Evolutionary conservation across 2,797 vertebrate genomes (phyloP).

Genomic region (Threskiornis aethiopicus): DNA sequence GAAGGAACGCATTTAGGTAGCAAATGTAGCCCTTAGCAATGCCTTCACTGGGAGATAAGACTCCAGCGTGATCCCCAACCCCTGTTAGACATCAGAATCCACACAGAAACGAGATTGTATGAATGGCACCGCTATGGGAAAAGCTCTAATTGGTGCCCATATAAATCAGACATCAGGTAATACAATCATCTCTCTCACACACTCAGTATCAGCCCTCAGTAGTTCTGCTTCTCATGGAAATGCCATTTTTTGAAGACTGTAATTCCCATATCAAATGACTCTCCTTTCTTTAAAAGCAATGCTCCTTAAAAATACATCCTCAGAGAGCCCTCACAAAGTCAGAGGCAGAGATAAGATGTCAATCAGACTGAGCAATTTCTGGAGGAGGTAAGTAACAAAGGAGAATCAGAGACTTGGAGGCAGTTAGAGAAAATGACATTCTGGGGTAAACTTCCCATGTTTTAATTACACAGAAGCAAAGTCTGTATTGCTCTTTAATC

Average conservation of each 20-base stretch:
- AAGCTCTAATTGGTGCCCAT: conserved; percentile 1
- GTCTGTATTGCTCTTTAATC: neutral
- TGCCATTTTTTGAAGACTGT: neutral
- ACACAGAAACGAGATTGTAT: neutral
- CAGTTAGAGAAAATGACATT: neutral
- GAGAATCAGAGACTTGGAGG: neutral
- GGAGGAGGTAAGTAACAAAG: neutral
- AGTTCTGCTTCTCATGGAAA: neutral
- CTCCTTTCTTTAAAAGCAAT: conserved; percentile 17
- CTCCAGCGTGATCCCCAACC: neutral
- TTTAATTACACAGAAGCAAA: neutral
- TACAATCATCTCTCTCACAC: neutral
- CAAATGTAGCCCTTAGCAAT: neutral
- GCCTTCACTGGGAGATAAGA: neutral
- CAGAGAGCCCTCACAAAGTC: neutral
- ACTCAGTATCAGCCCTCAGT: neutral
- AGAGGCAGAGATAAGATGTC: conserved; percentile 12
- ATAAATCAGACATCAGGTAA: neutral
- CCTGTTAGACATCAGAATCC: neutral
- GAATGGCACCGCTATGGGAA: neutral
- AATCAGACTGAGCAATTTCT: neutral
- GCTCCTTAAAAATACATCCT: conserved; percentile 4
- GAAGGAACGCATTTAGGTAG: neutral
- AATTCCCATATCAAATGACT: conserved; percentile 31
- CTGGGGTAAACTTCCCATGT: neutral